Base-by-base conservation (phyloP, 2,888 invertebrate genomes). In the Melanotus villosus region DNA sequence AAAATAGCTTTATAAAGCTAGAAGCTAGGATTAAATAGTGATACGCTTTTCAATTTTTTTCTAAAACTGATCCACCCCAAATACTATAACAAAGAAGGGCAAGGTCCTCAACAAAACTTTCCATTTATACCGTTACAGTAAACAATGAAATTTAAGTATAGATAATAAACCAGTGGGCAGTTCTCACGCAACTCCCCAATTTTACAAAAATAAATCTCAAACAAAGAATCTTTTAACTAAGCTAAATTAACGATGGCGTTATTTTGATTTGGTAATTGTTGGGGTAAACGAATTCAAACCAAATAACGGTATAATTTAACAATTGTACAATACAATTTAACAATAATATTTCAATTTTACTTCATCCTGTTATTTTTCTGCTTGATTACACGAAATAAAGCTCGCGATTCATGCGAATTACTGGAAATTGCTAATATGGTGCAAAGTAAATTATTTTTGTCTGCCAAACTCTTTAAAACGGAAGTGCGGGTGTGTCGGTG, bases 401-500 rank as follows among this genome's bases (percentile, higher is more conserved):
- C 23, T 18, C 18, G 23, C 21, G 3, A 9, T 21, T 12, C n/a
- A n/a, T 23, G 12, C 26, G 18, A 30, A 26, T 52, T 7, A 14
- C 1, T n/a, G 34, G 30, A 54, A 63, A 63, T 54, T 63, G 41
- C 41, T 14, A 34, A 57, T 41, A 26, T 45, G 21, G 56, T 34
- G 52, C 45, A 65, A 54, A 47, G 43, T 19, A 18, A 41, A 59
- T 59, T 59, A 52, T 59, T 52, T 66, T 59, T 38, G 59, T 66
- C 50, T 52, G 62, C 54, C 30, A 30, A 67, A 67, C 36, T 30
- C 56, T 23, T n/a, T 52, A 30, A 64, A 67, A 45, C 67, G 67
- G 67, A 67, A 67, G 62, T 67, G 67, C 56, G 60, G 67, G 62
- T 59, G 65, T 66, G 65, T 67, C 60, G 36, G 65, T 52, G 58